Base-by-base conservation (phyloP, 2,797 vertebrate species). In the Sebastes reedi region DNA sequence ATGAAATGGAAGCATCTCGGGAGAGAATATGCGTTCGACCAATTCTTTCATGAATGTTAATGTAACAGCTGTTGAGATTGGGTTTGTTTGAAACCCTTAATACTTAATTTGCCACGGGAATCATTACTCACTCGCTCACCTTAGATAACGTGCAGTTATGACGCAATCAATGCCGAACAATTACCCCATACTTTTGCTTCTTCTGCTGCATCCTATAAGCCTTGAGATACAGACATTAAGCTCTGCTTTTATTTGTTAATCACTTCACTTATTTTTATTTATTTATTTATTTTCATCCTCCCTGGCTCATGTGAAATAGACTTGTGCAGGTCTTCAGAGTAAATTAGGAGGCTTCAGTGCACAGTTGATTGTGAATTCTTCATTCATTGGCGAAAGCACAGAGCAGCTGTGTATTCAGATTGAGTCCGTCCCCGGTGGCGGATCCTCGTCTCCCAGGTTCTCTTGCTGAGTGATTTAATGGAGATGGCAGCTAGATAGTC, bases 341-440 rank as follows among this genome's bases (percentile, higher is more conserved):
- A 67, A 82, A 86, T 88, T 67, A 84, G 77, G 72, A 88, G 72
- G 77, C 74, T 65, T 75, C 68, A 68, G 79, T 20, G 27, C 65
- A 25, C 65, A 30, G 68, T 69, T 83, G 67, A 85, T 73, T 61
- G 79, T 70, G 82, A 81, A 88, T 86, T 85, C 83, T 77, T 80
- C 74, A 77, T 83, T 88, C 82, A 79, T 68, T 85, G 83, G 86
- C 80, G 32, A 67, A 82, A 82, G 75, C 88, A 69, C 83, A 66
- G 83, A 92, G 85, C 91, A 90, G 87, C 91, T 93, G 87, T 70
- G 85, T 62, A 60, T 83, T 89, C 83, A 86, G 83, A 92, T 86
- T 75, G 88, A 86, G 72, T 82, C 75, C 20, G 27, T 82, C 88
- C 78, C 84, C 61, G 55, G 83, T 88, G 85, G 70, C 61, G 6